These are phyloP conservation scores for Pygoscelis antarcticus DNA, from an alignment of 2,113 vertebrate species.

Conservation along the genomic window DNA sequence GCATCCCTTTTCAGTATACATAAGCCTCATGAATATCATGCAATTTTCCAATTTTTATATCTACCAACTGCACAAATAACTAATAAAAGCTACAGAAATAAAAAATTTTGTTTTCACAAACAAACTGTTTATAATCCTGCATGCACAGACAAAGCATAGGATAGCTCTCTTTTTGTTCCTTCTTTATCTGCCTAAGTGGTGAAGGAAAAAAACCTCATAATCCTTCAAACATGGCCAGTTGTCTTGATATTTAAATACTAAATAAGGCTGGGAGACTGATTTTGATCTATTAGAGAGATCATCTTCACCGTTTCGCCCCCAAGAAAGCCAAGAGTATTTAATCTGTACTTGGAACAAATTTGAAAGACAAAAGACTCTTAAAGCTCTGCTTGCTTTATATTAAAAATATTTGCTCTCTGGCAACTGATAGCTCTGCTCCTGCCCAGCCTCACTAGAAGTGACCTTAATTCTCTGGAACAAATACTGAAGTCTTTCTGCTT, in stretches of 20 bases:
- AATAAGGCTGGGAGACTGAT: slow-evolving; percentile 69
- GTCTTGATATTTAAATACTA: background rate
- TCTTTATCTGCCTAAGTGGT: background rate
- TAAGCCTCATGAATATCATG: background rate
- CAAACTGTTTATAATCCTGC: background rate
- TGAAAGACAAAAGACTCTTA: slow-evolving; percentile 78
- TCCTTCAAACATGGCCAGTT: background rate
- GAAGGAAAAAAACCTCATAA: background rate
- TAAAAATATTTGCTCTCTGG: slow-evolving; percentile 54
- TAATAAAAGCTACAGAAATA: background rate
- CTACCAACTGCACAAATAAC: background rate
- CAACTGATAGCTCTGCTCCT: background rate
- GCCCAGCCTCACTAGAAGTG: background rate
- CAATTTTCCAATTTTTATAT: background rate
- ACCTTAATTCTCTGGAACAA: background rate
- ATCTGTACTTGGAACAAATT: slow-evolving; percentile 74
- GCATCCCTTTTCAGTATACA: background rate
- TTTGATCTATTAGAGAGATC: slow-evolving; percentile 67
- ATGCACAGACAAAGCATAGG: background rate
- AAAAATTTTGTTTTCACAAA: background rate
- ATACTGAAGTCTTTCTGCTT: background rate
- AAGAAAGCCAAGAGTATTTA: slow-evolving; percentile 68
- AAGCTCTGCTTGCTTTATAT: slow-evolving; percentile 74
- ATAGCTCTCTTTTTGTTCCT: background rate
- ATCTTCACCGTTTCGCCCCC: slow-evolving; percentile 49